Base-by-base conservation (phyloP, 2,888 invertebrate species). In the Dinocampus coccinellae region DNA sequence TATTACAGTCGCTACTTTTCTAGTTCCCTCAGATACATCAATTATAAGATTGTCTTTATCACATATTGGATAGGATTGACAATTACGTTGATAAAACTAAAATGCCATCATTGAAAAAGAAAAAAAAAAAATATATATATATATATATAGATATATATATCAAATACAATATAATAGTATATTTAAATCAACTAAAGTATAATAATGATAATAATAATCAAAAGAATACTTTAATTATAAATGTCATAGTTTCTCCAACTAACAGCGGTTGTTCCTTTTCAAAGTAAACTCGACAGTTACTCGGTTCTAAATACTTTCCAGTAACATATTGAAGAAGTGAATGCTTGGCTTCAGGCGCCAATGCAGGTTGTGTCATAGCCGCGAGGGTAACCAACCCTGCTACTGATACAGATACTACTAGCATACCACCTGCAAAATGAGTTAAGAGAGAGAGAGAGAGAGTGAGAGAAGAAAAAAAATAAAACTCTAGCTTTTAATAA, bases 61-160 rank as follows among this genome's bases (percentile, higher is more conserved):
- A 89, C 96, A 96, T 86, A 97, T 94, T 78, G 97, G 97, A 90
- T 97, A 97, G 77, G 97, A 95, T 86, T 96, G 95, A 26, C 97
- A 96, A 88, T 97, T 97, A 76, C 96, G 92, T 89, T 97, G 96
- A 89, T 92, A 96, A 90, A 97, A 97, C 90, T 94, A 90, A 22
- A 83, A 82, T 68, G 36, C 70, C 3, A 57, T 36, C 1, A 34
- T n/a, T n/a, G n/a, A n/a, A n/a, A n/a, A n/a, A n/a, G n/a, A n/a
- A n/a, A n/a, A n/a, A n/a, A n/a, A n/a, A n/a, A n/a, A n/a, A n/a
- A n/a, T n/a, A n/a, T n/a, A n/a, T n/a, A n/a, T n/a, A n/a, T n/a
- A n/a, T n/a, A n/a, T n/a, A n/a, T n/a, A n/a, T n/a, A n/a, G n/a
- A n/a, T n/a, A n/a, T n/a, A n/a, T 42, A 34, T 16, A 57, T 13